Evolutionary conservation across 1,140 invertebrate species (phyloP), one percentile per base, ranked within the genome.

Genomic region (Anagrus nilaparvatae): DNA sequence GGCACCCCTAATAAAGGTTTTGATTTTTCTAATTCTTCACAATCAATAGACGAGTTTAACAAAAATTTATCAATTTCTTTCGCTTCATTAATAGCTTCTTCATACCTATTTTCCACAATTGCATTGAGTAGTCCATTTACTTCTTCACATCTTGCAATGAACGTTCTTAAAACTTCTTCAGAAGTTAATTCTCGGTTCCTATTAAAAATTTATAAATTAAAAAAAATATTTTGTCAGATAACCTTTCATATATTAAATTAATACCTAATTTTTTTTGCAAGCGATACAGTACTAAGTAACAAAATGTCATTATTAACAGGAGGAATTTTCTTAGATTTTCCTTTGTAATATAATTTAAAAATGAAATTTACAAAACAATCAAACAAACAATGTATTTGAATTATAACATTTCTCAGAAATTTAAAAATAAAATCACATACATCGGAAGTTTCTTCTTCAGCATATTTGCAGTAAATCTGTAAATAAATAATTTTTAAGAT

Each of bases 51-150:
- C 33, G 54, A 51, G 7, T 75, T 69, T 42, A 68, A 63, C 14
- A 91, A 71, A 25, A 75, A 63, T 49, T 72, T 56, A 61, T 95
- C 90, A 10, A 85, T 72, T 47, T 69, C 60, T 46, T 69, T 67
- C 0, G 90, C 89, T 53, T 91, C 84, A 46, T 78, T 61, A 7
- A 92, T 58, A 1, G 89, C 89, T 18, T 75, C 77, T 10, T 78
- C 72, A 58, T 77, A 86, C 56, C 87, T 59, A 52, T 85, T 74
- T 54, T 89, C 85, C 0, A 88, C 84, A 1, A 93, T 72, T 19
- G 85, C 79, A 69, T 93, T 93, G 23, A 92, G 53, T 17, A 83
- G 65, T 9, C 69, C 69, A 62, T 93, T 89, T 0, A 91, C 79
- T 63, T 81, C 73, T 55, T 81, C 77, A 32, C 90, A 89, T 50